Evolutionary conservation across 64 coral and sea anemone genomes (phyloP).

Genomic region (Montipora sp.): DNA sequence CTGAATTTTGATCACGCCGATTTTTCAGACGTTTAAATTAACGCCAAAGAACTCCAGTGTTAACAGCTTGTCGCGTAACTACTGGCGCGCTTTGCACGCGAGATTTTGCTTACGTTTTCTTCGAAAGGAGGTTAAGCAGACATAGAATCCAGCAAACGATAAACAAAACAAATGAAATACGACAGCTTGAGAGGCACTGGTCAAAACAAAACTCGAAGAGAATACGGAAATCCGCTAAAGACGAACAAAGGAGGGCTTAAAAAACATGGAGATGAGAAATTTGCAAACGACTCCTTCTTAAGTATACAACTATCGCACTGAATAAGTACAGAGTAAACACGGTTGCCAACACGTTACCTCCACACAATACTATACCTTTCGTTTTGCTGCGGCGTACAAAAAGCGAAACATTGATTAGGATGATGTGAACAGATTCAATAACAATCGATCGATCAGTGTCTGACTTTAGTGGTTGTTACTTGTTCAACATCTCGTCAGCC

Average conservation of each 20-base stretch:
- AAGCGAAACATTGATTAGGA: background rate
- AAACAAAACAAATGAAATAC: constrained; percentile 13
- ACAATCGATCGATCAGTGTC: background rate
- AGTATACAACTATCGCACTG: constrained; percentile 9
- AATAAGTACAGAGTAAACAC: background rate
- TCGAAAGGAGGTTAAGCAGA: constrained; percentile 11
- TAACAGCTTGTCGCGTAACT: background rate
- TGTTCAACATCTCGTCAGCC: background rate
- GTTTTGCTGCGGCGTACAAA: background rate
- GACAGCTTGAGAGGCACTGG: background rate
- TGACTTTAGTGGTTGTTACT: background rate
- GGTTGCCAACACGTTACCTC: background rate
- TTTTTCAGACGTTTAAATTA: background rate
- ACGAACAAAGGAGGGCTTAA: background rate
- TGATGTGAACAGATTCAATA: no score
- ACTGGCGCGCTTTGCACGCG: background rate
- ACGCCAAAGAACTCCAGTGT: background rate
- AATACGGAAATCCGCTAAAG: background rate
- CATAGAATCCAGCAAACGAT: background rate
- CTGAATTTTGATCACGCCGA: background rate
- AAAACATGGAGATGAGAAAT: background rate
- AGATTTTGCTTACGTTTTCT: background rate
- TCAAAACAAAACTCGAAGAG: constrained; percentile 16
- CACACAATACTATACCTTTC: constrained; percentile 14
- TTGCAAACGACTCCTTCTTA: background rate